These are phyloP conservation scores for Pseudomyrmex cubaensis DNA, from an alignment of 1,140 invertebrate species.

Conservation along the genomic window DNA sequence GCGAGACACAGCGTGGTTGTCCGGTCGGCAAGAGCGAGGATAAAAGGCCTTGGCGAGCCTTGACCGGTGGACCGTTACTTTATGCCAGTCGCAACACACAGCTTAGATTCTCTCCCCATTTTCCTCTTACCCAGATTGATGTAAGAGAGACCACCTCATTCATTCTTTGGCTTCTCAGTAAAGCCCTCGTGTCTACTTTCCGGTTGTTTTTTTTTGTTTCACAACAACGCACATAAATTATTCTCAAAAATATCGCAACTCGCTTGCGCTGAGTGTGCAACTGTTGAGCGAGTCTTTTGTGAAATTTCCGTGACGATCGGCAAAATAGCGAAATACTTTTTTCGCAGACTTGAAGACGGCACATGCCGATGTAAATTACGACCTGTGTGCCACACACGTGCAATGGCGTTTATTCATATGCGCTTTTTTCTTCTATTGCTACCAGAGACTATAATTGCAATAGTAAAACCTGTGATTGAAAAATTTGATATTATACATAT, in stretches of 20 bases:
- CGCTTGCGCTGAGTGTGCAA: background rate
- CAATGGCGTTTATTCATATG: conserved; percentile 39
- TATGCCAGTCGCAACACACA: conserved; percentile 56
- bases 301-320: conserved; percentile 18
- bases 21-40: conserved; percentile 66
- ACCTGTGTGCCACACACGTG: conserved; percentile 5
- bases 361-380: conserved; percentile 31
- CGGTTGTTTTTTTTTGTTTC: background rate
- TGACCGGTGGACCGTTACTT: conserved; percentile 82
- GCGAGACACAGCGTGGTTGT: conserved; percentile 50
- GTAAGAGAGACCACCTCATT: conserved; percentile 6
- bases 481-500: too few relatives aligned
- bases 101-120: conserved; percentile 62
- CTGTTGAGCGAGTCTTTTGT: background rate
- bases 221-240: background rate
- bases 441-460: too few relatives aligned
- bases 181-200: conserved; percentile 1
- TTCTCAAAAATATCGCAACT: background rate
- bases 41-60: conserved; percentile 81
- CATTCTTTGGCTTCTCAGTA: background rate
- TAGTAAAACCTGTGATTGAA: too few relatives aligned
- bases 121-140: conserved; percentile 62
- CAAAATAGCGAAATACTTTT: background rate
- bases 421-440: background rate
- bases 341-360: background rate